Conservation (phyloP, 2,113 vertebrate genomes). For the Phalacrocorax carbo region DNA sequence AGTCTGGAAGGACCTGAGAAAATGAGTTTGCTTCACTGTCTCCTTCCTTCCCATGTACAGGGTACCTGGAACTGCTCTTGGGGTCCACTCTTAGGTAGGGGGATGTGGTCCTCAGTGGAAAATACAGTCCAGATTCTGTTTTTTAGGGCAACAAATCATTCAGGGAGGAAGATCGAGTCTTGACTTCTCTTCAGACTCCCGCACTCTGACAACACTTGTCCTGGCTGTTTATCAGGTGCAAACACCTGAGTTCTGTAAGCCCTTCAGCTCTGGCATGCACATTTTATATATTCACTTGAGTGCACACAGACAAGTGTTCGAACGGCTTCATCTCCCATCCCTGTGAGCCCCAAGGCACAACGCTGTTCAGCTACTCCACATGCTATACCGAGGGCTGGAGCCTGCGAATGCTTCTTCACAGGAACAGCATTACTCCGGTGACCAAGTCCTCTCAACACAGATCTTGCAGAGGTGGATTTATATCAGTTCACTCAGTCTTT, state of each 20-base stretch:
- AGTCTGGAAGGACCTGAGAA: not conserved
- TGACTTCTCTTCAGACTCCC: not conserved
- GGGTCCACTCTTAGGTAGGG: not conserved
- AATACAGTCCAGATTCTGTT: not conserved
- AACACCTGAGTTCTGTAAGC: not conserved
- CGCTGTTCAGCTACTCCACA: accelerated
- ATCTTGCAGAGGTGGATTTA: not conserved
- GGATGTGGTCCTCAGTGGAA: not conserved
- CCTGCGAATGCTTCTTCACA: not conserved
- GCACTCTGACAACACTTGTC: not conserved
- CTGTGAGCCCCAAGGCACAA: not conserved
- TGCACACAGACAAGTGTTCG: not conserved
- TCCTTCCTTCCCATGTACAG: not conserved
- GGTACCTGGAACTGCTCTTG: not conserved
- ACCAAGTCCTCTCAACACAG: not conserved
- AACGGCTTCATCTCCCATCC: not conserved
- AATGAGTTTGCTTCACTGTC: not conserved
- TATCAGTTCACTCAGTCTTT: not conserved
- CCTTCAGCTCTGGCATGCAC: not conserved
- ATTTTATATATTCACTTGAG: not conserved
- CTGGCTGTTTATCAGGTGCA: slow-evolving; percentile 21
- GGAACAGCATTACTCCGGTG: not conserved
- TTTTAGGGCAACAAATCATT: not conserved
- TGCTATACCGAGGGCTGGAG: not conserved
- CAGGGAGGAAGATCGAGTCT: not conserved